Evolutionary conservation across 2,113 vertebrate species (phyloP), one percentile per base, ranked within the genome.

Genomic region (Hyla sarda): DNA sequence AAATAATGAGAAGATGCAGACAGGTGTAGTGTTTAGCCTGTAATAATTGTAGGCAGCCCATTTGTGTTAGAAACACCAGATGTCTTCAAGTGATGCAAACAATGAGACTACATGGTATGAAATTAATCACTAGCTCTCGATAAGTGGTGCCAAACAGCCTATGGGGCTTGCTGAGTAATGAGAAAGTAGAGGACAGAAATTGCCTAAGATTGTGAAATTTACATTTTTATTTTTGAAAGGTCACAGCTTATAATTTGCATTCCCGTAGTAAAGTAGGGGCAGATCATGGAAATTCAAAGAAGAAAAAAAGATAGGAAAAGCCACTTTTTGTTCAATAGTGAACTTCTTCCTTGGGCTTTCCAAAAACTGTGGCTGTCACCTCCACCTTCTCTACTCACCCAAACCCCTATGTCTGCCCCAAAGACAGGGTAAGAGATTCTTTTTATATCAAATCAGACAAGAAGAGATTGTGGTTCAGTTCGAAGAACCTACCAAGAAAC

Each of bases 121-220:
- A 69, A 79, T 65, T 34, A 62, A 54, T 62, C 47, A 34, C 76
- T 28, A 79, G 74, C 62, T 23, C 47, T 47, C 80, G 12, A 47
- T 77, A 78, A 50, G 80, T 62, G 45, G 62, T 83, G 75, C 67
- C 54, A 75, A 86, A 80, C 52, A 78, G 58, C 82, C 47, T 37
- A 30, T 32, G 67, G 80, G 72, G 52, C 67, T 80, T 65, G 75
- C 77, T 73, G 77, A 41, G 71, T 81, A 82, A 71, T 76, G 73
- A 60, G 54, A 56, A 84, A 52, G 32, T 74, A 84, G 69, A 84
- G 65, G 71, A 84, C 32, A 45, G 30, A 60, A 84, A 58, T 75
- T 58, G 82, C 50, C 65, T 73, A 73, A 74, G 34, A 84, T 84
- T 73, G 32, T 19, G 32, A 60, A 84, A 84, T 74, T 58, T 45